These are phyloP conservation scores for Drosophila anomelani DNA, from an alignment of 2,888 invertebrate species.

Conservation along the genomic window DNA sequence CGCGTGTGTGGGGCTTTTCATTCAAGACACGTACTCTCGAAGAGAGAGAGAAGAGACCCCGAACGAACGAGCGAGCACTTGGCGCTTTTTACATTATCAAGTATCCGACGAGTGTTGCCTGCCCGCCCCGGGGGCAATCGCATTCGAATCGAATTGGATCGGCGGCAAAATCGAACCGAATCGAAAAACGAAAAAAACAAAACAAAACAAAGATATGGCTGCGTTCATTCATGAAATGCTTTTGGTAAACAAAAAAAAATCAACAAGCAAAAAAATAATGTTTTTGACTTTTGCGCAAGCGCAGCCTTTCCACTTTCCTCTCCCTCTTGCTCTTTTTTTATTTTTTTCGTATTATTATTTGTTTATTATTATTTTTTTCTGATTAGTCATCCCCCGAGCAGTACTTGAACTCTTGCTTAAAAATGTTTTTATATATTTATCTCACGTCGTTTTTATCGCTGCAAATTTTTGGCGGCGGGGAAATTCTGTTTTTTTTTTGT, in stretches of 20 bases:
- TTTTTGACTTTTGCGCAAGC: slow-evolving; percentile 29
- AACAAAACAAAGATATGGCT: slow-evolving; percentile 14
- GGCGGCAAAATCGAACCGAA: slow-evolving; percentile 10
- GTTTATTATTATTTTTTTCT: slow-evolving; percentile 45
- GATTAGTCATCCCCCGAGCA: slow-evolving; percentile 60
- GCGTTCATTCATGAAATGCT: slow-evolving; percentile 70
- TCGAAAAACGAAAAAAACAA: slow-evolving; percentile 18
- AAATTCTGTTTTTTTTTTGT: slow-evolving; percentile 56
- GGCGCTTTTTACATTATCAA: slow-evolving; percentile 56
- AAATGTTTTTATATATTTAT: slow-evolving; percentile 70
- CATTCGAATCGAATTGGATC: slow-evolving; percentile 19
- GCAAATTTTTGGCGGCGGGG: slow-evolving; percentile 72
- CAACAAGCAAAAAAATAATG: slow-evolving; percentile 19
- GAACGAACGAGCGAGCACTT: slow-evolving; percentile 1
- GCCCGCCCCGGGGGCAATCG: slow-evolving; percentile 31
- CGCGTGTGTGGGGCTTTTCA: slow-evolving; percentile 55
- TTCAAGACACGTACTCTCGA: slow-evolving; percentile 70
- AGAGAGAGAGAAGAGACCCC: slow-evolving; percentile 26
- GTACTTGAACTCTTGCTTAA: slow-evolving; percentile 46
- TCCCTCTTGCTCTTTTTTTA: background rate
- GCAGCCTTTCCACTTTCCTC: slow-evolving; percentile 12
- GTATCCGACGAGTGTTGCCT: slow-evolving; percentile 51
- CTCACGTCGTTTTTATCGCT: slow-evolving; percentile 62
- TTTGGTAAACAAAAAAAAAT: slow-evolving; percentile 49
- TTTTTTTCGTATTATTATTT: background rate